phyloP scores from a whole-genome alignment of 2,113 vertebrate species.

The Formicarius rufipectus region DNA sequence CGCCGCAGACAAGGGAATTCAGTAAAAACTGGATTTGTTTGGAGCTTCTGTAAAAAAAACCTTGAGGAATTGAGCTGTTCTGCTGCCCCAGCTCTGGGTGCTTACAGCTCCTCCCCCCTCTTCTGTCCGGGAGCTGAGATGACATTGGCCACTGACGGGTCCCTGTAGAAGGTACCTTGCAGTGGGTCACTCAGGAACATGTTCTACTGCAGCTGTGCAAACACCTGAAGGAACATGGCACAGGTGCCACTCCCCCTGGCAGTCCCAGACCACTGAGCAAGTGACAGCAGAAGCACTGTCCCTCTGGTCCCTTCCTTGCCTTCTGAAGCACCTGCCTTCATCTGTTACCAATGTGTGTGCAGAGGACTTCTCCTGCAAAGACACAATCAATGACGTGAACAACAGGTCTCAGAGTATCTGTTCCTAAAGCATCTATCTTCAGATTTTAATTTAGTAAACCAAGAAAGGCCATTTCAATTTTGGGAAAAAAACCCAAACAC shows the following conservation, averaged over 20 bases:
- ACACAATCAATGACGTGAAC: background rate
- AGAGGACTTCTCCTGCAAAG: background rate
- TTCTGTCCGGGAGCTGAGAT: background rate
- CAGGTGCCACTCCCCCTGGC: background rate
- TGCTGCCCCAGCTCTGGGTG: rapidly evolving
- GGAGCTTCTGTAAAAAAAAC: background rate
- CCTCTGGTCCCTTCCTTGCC: background rate
- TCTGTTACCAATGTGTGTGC: rapidly evolving
- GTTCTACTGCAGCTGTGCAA: background rate
- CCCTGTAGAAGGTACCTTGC: background rate
- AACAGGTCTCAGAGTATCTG: background rate
- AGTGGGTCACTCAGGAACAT: rapidly evolving
- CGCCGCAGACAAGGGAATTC: background rate
- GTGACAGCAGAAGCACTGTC: background rate
- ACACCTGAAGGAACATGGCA: background rate
- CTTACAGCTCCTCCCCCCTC: background rate
- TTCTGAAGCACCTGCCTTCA: background rate
- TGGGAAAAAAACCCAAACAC: background rate
- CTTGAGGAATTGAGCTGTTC: background rate
- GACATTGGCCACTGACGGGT: too few species aligned
- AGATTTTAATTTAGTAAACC: background rate
- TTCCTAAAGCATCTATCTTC: background rate
- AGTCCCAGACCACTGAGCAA: background rate
- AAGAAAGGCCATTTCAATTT: background rate
- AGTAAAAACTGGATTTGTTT: background rate